Base-by-base conservation (phyloP, 2,797 vertebrate genomes). In the Dendrocincla tyrannina region DNA sequence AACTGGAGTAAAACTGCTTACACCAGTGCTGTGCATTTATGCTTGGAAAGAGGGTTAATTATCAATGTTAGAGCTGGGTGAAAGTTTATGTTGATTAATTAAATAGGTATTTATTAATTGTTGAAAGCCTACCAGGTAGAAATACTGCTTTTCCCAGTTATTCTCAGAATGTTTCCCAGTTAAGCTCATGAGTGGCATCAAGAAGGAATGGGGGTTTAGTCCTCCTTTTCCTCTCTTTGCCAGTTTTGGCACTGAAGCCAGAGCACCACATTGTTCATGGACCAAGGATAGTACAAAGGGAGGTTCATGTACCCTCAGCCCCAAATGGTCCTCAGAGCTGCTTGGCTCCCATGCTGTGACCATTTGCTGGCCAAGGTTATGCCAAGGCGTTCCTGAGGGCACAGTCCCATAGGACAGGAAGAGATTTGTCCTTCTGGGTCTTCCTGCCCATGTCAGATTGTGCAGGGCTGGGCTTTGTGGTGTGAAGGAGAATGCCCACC, bases 11-110 rank as follows among this genome's bases (percentile, higher is more conserved):
- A 79, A 91, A 60, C 30, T 53, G 24, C 15, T 90, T 39, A 42
- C 5, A 49, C 10, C 4, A 1, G 22, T 44, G 37, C 7, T 63
- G 27, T 4, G 7, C 10, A 2, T 14, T 37, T 1, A 0, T n/a
- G 33, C 69, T 85, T 1, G 2, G 37, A 60, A 81, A 50, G 4
- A 56, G 7, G 5, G 32, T 64, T 64, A 24, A 10, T 62, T 37
- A 33, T 27, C 23, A 28, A 0, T n/a, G 22, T 49, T 67, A 49
- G 10, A 80, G 49, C 37, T 81, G 37, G 8, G 19, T 52, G 58
- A 81, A 63, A 49, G 77, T 39, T 74, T 62, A 15, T 35, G 24
- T 55, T 35, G 39, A 39, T 80, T 62, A 42, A 74, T 85, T 77
- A 72, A 24, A 15, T 8, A 17, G 20, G 4, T 50, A 28, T 77